phyloP scores from a whole-genome alignment of 1,140 invertebrate genomes.

The Eriocheir sinensis region DNA sequence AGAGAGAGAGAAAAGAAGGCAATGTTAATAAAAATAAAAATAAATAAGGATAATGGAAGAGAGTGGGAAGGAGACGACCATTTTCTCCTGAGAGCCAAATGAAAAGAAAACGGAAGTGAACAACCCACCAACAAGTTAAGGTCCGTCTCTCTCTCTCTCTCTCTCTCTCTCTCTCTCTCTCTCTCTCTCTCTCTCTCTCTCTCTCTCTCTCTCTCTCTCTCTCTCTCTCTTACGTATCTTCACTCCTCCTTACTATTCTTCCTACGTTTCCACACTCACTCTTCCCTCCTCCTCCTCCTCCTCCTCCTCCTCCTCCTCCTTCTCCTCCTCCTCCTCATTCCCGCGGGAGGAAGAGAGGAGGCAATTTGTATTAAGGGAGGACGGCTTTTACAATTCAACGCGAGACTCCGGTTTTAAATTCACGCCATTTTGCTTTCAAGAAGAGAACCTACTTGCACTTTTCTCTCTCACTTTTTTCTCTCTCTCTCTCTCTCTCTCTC shows the following conservation, averaged over 20 bases:
- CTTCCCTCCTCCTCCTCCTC: neutral
- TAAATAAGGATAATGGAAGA: neutral
- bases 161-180: neutral
- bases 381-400: neutral
- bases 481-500: neutral
- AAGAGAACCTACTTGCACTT: neutral
- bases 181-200: neutral
- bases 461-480: no score
- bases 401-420: slow-evolving; percentile 19
- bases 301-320: neutral
- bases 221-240: no score
- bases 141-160: neutral
- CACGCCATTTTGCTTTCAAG: neutral
- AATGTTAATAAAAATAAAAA: neutral
- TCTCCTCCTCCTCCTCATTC: neutral
- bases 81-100: no score
- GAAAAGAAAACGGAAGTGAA: neutral
- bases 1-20: no score
- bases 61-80: neutral
- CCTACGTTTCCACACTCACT: neutral
- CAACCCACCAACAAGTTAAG: no score
- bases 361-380: slow-evolving; percentile 15
- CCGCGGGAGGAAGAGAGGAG: neutral
- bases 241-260: no score
- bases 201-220: neutral